These are phyloP conservation scores for Girardinus metallicus DNA, from an alignment of 2,797 vertebrate genomes.

Conservation along the genomic window DNA sequence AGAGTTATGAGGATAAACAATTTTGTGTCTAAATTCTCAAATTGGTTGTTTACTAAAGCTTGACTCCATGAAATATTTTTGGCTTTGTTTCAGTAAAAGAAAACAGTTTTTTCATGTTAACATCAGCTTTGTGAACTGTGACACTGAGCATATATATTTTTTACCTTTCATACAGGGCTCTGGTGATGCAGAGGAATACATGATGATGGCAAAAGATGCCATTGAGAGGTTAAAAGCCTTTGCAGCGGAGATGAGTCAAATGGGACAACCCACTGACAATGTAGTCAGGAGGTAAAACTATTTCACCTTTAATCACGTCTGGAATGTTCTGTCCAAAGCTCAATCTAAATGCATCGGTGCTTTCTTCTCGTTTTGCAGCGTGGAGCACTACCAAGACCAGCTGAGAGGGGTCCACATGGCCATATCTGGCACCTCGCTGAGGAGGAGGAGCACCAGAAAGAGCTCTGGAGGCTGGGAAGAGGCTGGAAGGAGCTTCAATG, in stretches of 20 bases:
- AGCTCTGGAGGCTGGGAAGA: conserved; percentile 73
- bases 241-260: conserved; percentile 60
- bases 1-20: background rate
- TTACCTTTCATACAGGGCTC: conserved; percentile 53
- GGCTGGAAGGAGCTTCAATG: conserved; percentile 53
- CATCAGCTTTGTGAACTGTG: background rate
- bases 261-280: conserved; percentile 71
- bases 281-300: conserved; percentile 67
- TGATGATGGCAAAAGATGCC: conserved; percentile 66
- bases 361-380: conserved; percentile 34
- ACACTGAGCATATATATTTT: background rate
- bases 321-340: background rate
- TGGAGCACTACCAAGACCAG: conserved; percentile 74
- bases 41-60: background rate
- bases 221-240: conserved; percentile 67
- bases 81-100: background rate
- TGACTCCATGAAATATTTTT: background rate
- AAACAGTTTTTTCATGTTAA: background rate
- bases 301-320: background rate
- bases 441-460: conserved; percentile 62
- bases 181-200: conserved; percentile 61
- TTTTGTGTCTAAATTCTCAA: background rate
- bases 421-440: conserved; percentile 42
- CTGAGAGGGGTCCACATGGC: conserved; percentile 68
- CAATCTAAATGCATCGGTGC: background rate